Percentiles rank a stretch among this genome's conserved stretches.
Evolutionary conservation across 1,140 invertebrate species (phyloP).

Genomic region (Drosophila dunni): DNA sequence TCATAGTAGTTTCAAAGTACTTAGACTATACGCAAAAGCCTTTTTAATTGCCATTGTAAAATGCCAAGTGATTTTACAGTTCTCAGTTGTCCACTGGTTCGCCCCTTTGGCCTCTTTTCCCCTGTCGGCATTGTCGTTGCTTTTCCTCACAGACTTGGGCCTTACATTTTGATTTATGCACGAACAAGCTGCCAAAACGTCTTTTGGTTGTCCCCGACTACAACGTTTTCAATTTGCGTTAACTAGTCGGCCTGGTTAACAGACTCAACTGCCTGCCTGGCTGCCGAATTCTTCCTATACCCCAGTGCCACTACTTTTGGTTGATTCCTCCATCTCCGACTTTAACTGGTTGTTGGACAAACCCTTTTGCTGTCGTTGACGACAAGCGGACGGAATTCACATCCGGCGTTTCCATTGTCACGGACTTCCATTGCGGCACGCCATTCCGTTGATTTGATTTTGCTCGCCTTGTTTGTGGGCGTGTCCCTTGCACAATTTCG

Average conservation of each 20-base stretch:
- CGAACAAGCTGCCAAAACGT: conserved; percentile 58
- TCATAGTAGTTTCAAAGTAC: conserved; percentile 26
- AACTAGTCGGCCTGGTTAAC: conserved; percentile 55
- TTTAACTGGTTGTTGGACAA: conserved; percentile 33
- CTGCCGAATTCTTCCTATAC: too few species aligned
- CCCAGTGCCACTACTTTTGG: not conserved
- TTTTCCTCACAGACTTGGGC: conserved; percentile 12
- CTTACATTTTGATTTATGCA: conserved; percentile 61
- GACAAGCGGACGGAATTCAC: conserved; percentile 29
- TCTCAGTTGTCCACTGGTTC: conserved; percentile 18
- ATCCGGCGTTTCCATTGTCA: conserved; percentile 42
- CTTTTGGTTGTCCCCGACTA: conserved; percentile 47
- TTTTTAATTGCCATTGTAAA: conserved; percentile 59
- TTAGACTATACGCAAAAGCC: conserved; percentile 46
- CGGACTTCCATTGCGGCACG: conserved; percentile 51
- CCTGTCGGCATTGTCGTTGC: not conserved
- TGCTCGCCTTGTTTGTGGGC: conserved; percentile 54
- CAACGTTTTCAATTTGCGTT: conserved; percentile 67
- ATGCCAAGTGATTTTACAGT: conserved; percentile 43
- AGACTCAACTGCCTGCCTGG: conserved; percentile 27
- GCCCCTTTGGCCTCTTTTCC: not conserved
- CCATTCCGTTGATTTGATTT: conserved; percentile 66
- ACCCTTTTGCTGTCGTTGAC: conserved; percentile 59
- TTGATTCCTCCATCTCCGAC: not conserved
- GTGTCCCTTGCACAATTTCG: conserved; percentile 60